Evolutionary conservation across 2,113 vertebrate genomes (phyloP).

Genomic region (Trogon surrucura): DNA sequence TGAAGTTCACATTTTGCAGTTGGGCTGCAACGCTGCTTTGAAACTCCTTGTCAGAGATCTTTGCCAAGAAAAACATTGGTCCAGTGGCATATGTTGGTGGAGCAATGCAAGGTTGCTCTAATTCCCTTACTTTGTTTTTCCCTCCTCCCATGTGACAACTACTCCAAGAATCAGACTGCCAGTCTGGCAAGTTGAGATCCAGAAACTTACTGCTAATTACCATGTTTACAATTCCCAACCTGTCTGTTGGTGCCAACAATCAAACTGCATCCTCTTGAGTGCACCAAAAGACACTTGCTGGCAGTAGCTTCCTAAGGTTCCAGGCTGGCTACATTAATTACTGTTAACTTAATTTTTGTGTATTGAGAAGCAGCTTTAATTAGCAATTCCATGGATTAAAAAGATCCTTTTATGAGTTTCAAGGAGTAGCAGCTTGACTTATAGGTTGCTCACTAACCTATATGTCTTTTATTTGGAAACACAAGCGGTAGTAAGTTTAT

Average conservation of each 20-base stretch:
- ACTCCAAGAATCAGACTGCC: conserved; percentile 75
- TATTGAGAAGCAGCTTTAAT: conserved; percentile 67
- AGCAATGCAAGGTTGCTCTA: conserved; percentile 69
- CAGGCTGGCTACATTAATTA: conserved; percentile 80
- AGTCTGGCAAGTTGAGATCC: conserved; percentile 78
- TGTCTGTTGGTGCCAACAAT: conserved; percentile 76
- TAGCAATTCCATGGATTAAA: conserved; percentile 66
- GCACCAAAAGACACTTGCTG: conserved; percentile 76
- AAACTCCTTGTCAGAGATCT: conserved; percentile 66
- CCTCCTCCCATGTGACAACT: conserved; percentile 62
- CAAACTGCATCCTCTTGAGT: conserved; percentile 75
- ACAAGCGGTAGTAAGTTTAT: background rate
- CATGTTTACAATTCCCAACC: conserved; percentile 81
- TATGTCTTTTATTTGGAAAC: conserved; percentile 5
- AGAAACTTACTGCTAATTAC: conserved; percentile 82
- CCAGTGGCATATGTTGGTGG: conserved; percentile 75
- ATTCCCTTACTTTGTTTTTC: conserved; percentile 79
- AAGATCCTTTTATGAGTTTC: conserved; percentile 48
- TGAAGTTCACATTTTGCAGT: conserved; percentile 68
- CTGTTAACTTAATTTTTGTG: conserved; percentile 74
- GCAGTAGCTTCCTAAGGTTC: conserved; percentile 75
- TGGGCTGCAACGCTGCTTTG: conserved; percentile 53
- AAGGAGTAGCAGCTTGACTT: conserved; percentile 15
- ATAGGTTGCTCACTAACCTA: background rate
- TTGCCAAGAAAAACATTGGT: conserved; percentile 79